phyloP scores from a whole-genome alignment of 1,140 invertebrate species.

The Wiebesia pumilae region DNA sequence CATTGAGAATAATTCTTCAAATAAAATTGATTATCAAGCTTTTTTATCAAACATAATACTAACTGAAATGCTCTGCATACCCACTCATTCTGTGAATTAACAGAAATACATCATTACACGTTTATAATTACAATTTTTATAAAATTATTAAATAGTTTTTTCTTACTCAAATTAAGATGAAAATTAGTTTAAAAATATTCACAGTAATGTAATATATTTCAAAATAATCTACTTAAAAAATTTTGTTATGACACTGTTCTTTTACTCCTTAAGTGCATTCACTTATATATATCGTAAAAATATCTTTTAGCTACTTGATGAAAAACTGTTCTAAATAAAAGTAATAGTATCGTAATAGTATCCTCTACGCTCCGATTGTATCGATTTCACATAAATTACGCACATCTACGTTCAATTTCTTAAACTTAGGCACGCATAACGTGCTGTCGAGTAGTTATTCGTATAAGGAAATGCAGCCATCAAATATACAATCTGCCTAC shows the following conservation, averaged over 20 bases:
- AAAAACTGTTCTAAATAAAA: slow-evolving; percentile 11
- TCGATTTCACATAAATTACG: slow-evolving; percentile 9
- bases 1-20: no score
- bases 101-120: no score
- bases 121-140: no score
- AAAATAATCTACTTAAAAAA: neutral
- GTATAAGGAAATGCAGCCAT: neutral
- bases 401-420: neutral
- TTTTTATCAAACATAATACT: no score
- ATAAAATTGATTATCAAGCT: no score
- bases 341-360: neutral
- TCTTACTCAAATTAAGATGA: no score
- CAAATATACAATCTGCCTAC: neutral
- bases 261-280: neutral
- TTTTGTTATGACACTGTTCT: neutral
- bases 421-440: neutral
- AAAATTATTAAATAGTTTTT: no score
- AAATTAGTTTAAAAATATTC: no score
- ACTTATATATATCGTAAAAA: neutral
- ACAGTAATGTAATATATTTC: neutral
- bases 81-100: no score
- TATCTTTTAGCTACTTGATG: neutral
- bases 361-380: neutral
- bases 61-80: no score
- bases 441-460: neutral